Conservation (phyloP, 2,797 vertebrate species). For the Coendou prehensilis region DNA sequence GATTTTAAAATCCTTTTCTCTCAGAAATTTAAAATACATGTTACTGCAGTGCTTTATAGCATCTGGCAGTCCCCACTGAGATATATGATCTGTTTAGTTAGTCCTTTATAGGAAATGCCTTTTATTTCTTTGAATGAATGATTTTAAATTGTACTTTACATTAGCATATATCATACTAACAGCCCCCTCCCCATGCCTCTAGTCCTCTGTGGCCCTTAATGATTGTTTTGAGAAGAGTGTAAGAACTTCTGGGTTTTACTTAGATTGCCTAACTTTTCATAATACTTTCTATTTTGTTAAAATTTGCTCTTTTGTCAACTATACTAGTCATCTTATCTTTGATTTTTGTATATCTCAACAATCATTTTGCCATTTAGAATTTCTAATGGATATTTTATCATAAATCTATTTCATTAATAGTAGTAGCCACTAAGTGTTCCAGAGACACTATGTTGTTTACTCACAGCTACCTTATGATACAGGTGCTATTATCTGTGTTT, state of each 20-base stretch:
- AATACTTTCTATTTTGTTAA: slow-evolving; percentile 16
- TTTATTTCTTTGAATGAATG: background rate
- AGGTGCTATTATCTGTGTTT: background rate
- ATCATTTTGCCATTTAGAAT: slow-evolving; percentile 39
- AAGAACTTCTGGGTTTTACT: background rate
- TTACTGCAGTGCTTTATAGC: background rate
- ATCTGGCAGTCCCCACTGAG: background rate
- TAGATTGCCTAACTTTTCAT: slow-evolving; percentile 33
- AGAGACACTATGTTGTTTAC: slow-evolving; percentile 2
- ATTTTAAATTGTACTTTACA: background rate
- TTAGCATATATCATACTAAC: background rate
- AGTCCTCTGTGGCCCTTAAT: background rate
- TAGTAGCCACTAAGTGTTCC: background rate
- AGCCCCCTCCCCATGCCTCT: background rate
- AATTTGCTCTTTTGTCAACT: slow-evolving; percentile 53
- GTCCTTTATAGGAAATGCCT: background rate
- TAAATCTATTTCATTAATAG: background rate
- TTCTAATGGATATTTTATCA: slow-evolving; percentile 9
- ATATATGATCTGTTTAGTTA: background rate
- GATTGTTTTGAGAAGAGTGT: background rate
- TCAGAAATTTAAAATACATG: background rate
- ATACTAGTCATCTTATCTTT: slow-evolving; percentile 3
- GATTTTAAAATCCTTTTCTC: background rate
- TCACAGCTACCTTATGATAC: background rate
- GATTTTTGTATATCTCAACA: slow-evolving; percentile 12